Evolutionary conservation across 2,797 vertebrate species (phyloP).

Genomic region (Alauda arvensis): DNA sequence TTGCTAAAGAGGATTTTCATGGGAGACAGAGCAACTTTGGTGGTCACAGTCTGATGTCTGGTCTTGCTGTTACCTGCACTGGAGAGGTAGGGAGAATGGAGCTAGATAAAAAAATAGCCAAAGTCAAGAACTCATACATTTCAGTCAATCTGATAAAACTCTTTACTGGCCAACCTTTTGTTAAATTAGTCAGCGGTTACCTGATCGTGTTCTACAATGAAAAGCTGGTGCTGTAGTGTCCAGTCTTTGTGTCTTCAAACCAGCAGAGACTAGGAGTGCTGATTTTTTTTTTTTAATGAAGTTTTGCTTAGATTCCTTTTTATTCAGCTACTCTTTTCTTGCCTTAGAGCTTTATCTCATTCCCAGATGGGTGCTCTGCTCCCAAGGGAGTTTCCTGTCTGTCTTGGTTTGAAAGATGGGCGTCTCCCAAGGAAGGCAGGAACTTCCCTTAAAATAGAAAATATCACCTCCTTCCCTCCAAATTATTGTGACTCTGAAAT

Average conservation of each 20-base stretch:
- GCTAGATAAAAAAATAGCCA: neutral
- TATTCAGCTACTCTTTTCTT: neutral
- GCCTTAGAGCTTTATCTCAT: accelerated
- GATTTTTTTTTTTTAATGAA: neutral
- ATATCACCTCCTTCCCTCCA: neutral
- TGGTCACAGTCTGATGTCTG: neutral
- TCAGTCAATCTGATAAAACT: neutral
- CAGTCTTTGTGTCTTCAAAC: neutral
- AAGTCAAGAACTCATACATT: neutral
- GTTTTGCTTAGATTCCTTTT: neutral
- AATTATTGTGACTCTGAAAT: neutral
- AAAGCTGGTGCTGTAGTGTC: neutral
- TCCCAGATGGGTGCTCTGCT: neutral
- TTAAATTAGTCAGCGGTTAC: neutral
- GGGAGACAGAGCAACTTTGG: neutral
- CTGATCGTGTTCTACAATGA: neutral
- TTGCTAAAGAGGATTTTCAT: neutral
- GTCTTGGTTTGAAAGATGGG: neutral
- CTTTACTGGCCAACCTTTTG: neutral
- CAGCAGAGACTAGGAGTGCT: neutral
- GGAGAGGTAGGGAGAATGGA: neutral
- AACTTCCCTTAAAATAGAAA: neutral
- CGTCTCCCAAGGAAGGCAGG: accelerated
- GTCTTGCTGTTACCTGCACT: neutral
- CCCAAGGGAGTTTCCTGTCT: neutral